Base-by-base conservation (phyloP, 2,113 vertebrate genomes). In the Melospiza georgiana region DNA sequence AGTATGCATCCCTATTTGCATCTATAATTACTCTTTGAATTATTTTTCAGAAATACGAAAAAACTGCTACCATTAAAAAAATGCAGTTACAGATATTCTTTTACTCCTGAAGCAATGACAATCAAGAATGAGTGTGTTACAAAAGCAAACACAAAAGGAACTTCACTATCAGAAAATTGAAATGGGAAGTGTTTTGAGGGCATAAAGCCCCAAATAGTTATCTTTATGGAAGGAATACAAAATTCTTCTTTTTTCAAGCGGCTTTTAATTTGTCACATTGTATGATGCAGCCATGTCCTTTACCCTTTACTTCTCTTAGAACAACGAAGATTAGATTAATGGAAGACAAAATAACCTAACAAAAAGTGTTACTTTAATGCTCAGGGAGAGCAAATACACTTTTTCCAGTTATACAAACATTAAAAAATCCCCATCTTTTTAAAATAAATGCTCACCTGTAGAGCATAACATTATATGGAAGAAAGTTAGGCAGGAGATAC, bases 391-490 rank as follows among this genome's bases (percentile, higher is more conserved):
- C 23, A 67, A 84, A 58, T 21, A n/a, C 41, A 43, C 41, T 43
- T 43, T 15, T 7, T 43, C 33, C 58, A 88, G 27, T 68, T 71
- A 77, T 0, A 92, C 14, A 17, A 12, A 84, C 19, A 82, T 43
- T 61, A 17, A 76, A 58, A 15, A 75, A 49, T 15, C 1, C 10
- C 4, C 2, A 62, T 33, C 4, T 31, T 85, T 67, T 49, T 9
- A 2, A 31, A 73, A 82, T 13, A 91, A 92, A 74, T 19, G 39
- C 97, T 95, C 97, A 99, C 99, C 99, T 99, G 97, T 99, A 99
- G 5, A 99, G 98, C 99, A 99, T 99, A 88, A 99, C 99, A 80
- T 99, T 99, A 95, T 99, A 99, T 7, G 99, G 99, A 91, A 99
- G 99, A 96, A 99, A 99, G 93, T 96, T 94, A 54, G 99, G 99